A percentile compares a stretch with the other conserved stretches of the same genome.
These are phyloP conservation scores for Leucophora obtusa DNA, from an alignment of 2,888 invertebrate species.

Conservation along the genomic window DNA sequence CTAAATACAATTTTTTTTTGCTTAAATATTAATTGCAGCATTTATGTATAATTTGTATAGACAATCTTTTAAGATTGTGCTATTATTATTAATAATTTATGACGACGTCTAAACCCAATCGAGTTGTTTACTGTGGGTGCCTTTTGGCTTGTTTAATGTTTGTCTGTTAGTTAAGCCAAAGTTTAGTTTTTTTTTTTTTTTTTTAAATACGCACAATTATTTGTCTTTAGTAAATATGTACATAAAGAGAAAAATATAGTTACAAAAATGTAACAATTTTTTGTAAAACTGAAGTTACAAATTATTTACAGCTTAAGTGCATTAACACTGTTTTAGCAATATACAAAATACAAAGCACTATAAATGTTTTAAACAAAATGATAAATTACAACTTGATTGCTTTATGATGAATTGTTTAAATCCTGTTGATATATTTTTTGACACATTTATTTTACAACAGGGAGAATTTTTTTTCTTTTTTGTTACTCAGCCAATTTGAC, in stretches of 20 bases:
- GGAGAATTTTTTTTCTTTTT: background rate
- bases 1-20: conserved; percentile 8
- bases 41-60: conserved; percentile 33
- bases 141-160: background rate
- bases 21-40: conserved; percentile 22
- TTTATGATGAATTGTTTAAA: conserved; percentile 21
- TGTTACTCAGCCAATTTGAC: background rate
- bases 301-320: background rate
- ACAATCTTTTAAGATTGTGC: conserved; percentile 19
- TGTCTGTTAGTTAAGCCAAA: background rate
- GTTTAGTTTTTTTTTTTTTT: background rate
- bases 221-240: background rate
- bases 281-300: background rate
- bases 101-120: background rate
- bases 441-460: background rate
- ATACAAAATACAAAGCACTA: background rate
- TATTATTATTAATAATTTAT: conserved; percentile 6
- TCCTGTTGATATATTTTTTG: background rate
- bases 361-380: background rate
- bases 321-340: background rate
- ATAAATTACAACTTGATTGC: conserved; percentile 20
- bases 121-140: background rate
- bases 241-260: background rate
- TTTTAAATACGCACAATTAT: background rate
- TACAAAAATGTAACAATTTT: background rate